Evolutionary conservation across 2,888 invertebrate genomes (phyloP).

Genomic region (Nineta flava): DNA sequence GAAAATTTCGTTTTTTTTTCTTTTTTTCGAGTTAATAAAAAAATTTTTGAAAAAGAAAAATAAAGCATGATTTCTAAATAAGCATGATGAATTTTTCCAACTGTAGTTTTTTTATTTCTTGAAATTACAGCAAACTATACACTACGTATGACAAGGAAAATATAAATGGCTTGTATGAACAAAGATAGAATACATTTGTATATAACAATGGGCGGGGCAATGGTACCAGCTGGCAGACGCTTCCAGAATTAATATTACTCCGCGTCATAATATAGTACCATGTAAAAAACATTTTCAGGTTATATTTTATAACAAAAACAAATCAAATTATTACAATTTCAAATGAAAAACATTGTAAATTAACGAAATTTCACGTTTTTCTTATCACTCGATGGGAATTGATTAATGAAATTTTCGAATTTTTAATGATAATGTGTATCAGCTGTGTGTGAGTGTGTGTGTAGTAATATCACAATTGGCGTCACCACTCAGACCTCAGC

Average conservation of each 20-base stretch:
- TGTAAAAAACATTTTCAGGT: background rate
- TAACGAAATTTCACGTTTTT: background rate
- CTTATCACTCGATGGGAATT: too few relatives aligned
- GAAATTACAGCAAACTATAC: background rate
- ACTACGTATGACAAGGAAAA: background rate
- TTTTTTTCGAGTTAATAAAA: too few relatives aligned
- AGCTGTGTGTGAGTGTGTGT: conserved; percentile 21
- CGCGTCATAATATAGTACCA: conserved; percentile 28
- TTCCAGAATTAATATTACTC: conserved; percentile 25
- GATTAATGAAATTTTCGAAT: background rate
- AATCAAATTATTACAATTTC: conserved; percentile 5
- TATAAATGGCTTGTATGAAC: background rate
- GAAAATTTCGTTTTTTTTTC: too few relatives aligned
- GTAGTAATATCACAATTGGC: conserved; percentile 26
- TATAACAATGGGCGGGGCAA: conserved; percentile 33
- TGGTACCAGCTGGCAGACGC: conserved; percentile 41
- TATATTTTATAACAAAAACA: background rate
- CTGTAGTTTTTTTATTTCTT: background rate
- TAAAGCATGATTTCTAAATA: too few relatives aligned
- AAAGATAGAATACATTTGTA: conserved; percentile 14
- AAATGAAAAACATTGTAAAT: conserved; percentile 8
- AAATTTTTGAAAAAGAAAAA: too few relatives aligned
- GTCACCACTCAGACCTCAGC: conserved; percentile 38
- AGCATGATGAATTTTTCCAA: background rate
- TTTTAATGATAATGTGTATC: background rate